Evolutionary conservation across 2,797 vertebrate species (phyloP), one percentile per base, ranked within the genome.

Genomic region (Margarornis squamiger): DNA sequence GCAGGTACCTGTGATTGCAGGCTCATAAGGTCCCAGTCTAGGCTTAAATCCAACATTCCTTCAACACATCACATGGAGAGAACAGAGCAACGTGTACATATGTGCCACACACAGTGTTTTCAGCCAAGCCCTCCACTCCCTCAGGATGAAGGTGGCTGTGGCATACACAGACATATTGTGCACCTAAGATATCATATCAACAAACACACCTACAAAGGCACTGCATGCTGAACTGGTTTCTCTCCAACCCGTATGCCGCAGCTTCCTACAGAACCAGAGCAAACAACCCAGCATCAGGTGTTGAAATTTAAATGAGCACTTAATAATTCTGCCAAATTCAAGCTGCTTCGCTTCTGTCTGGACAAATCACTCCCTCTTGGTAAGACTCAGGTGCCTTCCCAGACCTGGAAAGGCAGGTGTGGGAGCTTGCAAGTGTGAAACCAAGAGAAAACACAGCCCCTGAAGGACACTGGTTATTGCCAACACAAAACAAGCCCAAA

Each of bases 11-110:
- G 72, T 2, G 34, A 41, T 7, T 76, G 20, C 59, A 73, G 77
- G 68, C 79, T 86, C 73, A 1, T 2, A 16, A 85, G 92, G 87
- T 76, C 89, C 81, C 91, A 6, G 6, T 62, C 90, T 16, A 12
- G 94, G 96, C 93, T 92, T 32, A 12, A 51, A 90, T 78, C 94
- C 94, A 96, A 95, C 29, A 88, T 93, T 8, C 95, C 85, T 91
- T 95, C 96, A 93, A 72, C 95, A 34, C 87, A 34, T 93, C 85
- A 10, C 71, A 14, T 0, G 15, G 86, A 36, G 86, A 72, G 93
- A 90, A 29, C 29, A 24, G 85, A 95, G 93, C 94, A 92, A n/a
- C 11, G 23, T 14, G 3, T 59, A 63, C 83, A 45, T 84, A 61
- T 59, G 94, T 66, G 71, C 73, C 94, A 92, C 81, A 51, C 52